These are phyloP conservation scores for Polyommatus icarus DNA, from an alignment of 2,888 invertebrate species.

Conservation along the genomic window DNA sequence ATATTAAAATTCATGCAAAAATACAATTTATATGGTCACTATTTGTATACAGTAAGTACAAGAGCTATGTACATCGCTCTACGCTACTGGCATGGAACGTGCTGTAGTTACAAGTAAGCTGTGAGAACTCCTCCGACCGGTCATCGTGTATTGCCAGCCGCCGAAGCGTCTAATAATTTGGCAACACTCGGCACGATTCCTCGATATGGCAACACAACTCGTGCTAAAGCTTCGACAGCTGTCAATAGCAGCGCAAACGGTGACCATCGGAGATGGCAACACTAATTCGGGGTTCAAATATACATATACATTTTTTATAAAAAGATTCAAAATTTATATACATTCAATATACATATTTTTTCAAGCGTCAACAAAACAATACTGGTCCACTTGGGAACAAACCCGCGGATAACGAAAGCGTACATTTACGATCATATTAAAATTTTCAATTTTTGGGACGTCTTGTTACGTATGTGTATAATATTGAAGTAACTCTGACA, in stretches of 20 bases:
- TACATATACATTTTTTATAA: conserved; percentile 4
- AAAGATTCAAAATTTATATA: conserved; percentile 37
- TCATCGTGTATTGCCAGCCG: conserved; percentile 32
- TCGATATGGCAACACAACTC: conserved; percentile 30
- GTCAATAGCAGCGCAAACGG: conserved; percentile 31
- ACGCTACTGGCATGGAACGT: conserved; percentile 46
- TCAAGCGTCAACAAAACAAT: conserved; percentile 36
- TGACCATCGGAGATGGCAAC: conserved; percentile 12
- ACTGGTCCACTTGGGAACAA: conserved; percentile 29
- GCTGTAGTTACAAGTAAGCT: conserved; percentile 29
- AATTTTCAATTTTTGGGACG: conserved; percentile 16
- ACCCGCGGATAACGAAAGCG: conserved; percentile 12
- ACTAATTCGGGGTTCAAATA: conserved; percentile 29
- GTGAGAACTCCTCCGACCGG: conserved; percentile 24
- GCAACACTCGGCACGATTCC: conserved; percentile 36
- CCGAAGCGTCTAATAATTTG: conserved; percentile 35
- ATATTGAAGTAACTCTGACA: conserved; percentile 3
- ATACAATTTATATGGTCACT: conserved; percentile 54
- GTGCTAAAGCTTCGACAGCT: conserved; percentile 33
- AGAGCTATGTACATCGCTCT: conserved; percentile 52
- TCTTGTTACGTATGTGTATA: conserved; percentile 25
- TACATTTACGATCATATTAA: background rate
- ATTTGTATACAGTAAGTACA: conserved; percentile 49
- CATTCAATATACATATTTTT: conserved; percentile 41
- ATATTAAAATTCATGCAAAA: conserved; percentile 56